A percentile compares a stretch with the other conserved stretches of the same genome.
phyloP scores from a whole-genome alignment of 2,888 invertebrate species.

The Brenthis ino region DNA sequence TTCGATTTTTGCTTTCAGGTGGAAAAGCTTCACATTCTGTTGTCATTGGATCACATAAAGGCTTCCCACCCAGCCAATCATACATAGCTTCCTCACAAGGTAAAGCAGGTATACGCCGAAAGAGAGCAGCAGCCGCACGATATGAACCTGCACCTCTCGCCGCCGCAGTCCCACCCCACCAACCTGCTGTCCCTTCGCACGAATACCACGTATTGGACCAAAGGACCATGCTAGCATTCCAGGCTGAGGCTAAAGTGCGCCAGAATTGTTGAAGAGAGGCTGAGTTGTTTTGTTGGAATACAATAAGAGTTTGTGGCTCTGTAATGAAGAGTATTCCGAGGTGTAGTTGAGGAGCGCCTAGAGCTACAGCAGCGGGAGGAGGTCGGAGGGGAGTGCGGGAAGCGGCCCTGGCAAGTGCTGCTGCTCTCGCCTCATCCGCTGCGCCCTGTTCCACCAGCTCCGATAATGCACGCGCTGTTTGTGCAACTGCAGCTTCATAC shows the following conservation, averaged over 20 bases:
- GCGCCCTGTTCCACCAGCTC: slow-evolving; percentile 72
- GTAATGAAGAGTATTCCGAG: slow-evolving; percentile 74
- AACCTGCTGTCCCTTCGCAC: slow-evolving; percentile 64
- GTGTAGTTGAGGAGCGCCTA: slow-evolving; percentile 77
- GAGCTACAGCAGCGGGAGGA: slow-evolving; percentile 72
- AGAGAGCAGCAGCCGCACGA: slow-evolving; percentile 84
- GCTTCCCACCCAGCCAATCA: slow-evolving; percentile 84
- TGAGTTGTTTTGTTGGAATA: slow-evolving; percentile 78
- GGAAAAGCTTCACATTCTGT: slow-evolving; percentile 70
- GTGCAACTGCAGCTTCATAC: slow-evolving; percentile 70
- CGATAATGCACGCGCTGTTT: slow-evolving; percentile 73
- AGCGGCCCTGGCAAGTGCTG: slow-evolving; percentile 71
- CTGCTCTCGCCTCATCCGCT: slow-evolving; percentile 68
- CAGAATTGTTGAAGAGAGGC: slow-evolving; percentile 79
- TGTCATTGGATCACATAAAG: slow-evolving; percentile 62
- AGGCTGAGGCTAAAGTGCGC: slow-evolving; percentile 76
- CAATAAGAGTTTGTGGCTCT: slow-evolving; percentile 63
- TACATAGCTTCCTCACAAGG: slow-evolving; percentile 88
- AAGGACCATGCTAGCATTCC: slow-evolving; percentile 73
- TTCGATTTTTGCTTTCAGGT: slow-evolving; percentile 50
- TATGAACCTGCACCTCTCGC: slow-evolving; percentile 66
- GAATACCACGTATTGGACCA: slow-evolving; percentile 78
- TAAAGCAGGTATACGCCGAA: slow-evolving; percentile 84
- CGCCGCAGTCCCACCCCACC: slow-evolving; percentile 77
- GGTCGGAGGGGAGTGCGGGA: slow-evolving; percentile 67